Evolutionary conservation across 2,797 vertebrate species (phyloP), one percentile per base, ranked within the genome.

Genomic region (Xerus rutilus): DNA sequence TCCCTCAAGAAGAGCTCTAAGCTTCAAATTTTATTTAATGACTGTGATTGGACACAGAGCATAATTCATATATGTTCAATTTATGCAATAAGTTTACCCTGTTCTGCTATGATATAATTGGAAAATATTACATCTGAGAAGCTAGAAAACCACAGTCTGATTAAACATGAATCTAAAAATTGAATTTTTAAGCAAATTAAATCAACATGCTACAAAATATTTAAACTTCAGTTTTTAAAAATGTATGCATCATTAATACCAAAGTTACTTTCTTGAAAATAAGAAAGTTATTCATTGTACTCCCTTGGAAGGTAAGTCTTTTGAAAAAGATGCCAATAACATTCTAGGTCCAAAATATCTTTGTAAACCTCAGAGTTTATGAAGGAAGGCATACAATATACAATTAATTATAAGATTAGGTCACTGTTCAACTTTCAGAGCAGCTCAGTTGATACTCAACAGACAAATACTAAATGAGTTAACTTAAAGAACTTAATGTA

Each of bases 11-110:
- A 39, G 25, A 62, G 49, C 39, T 57, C 25, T 35, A 4, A 14
- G 92, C 72, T 35, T 79, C n/a, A 86, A 87, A 86, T 69, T 95
- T 89, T 62, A 59, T 82, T 86, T 89, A 89, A 62, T 52, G 45
- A 2, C 30, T 76, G 0, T 82, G 62, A 28, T 85, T 32, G 52
- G 67, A 87, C 14, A 77, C 4, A 78, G 32, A 69, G 62, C 12
- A 18, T 47, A 83, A 81, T 78, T 89, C 52, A 88, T 13, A 49
- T 30, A 49, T 54, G 25, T 64, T 65, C 21, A 86, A 45, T 70
- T 89, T 81, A 88, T 82, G 35, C 49, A 39, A 8, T 64, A 90
- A 88, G 4, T 85, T 57, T 82, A 11, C n/a, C 13, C 32, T 69
- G 14, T 85, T 88, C 3, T 69, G 9, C 35, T 18, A 30, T 49